A percentile compares a stretch with the other conserved stretches of the same genome.
These are phyloP conservation scores for Varanus salvator DNA, from an alignment of 2,113 vertebrate species.

Conservation along the genomic window DNA sequence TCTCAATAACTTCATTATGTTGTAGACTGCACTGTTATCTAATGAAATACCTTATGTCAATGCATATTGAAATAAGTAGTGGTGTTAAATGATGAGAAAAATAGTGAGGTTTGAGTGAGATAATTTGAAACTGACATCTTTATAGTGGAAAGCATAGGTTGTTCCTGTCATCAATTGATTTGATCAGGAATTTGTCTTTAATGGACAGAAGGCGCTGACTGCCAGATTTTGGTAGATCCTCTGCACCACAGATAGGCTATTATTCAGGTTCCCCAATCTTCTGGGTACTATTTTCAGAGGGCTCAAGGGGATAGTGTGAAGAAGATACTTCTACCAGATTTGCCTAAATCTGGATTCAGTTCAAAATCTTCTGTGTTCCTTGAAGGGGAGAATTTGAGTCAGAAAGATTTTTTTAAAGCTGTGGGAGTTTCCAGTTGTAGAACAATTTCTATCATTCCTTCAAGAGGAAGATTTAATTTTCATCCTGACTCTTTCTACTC, in stretches of 20 bases:
- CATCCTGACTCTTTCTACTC: constrained; percentile 18
- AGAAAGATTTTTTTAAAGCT: neutral
- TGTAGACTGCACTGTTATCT: neutral
- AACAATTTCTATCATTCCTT: neutral
- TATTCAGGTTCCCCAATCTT: too few species aligned
- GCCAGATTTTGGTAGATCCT: too few species aligned
- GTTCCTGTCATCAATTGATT: neutral
- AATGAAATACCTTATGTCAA: neutral
- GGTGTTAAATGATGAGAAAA: neutral
- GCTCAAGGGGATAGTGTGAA: too few species aligned
- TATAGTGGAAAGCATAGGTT: neutral
- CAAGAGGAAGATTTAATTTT: neutral
- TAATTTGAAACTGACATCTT: neutral
- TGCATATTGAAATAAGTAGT: neutral
- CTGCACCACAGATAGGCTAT: too few species aligned
- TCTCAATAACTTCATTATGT: neutral
- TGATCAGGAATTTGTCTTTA: too few species aligned
- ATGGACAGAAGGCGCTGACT: too few species aligned
- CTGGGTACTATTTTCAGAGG: too few species aligned
- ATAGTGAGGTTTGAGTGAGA: neutral
- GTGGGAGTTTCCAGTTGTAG: neutral
- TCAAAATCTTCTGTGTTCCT: neutral
- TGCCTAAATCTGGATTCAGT: too few species aligned
- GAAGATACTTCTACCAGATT: too few species aligned
- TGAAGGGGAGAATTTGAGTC: neutral